Percentiles rank a stretch among this genome's conserved stretches.
These are phyloP conservation scores for Paragorgia papillata DNA, from an alignment of 92 coral and sea anemone species.

Conservation along the genomic window DNA sequence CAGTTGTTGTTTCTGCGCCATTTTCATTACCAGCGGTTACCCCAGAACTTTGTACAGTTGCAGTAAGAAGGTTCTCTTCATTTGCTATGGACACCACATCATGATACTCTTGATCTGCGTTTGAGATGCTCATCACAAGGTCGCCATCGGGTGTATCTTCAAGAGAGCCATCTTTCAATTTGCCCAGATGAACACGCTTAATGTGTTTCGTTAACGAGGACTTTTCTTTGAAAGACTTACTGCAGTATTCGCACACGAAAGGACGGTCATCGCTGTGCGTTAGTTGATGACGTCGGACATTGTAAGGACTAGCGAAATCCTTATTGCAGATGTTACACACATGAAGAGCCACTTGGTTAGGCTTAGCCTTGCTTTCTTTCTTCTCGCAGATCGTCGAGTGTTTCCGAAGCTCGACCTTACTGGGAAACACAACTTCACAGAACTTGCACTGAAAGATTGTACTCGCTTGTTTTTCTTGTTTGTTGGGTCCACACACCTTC, in stretches of 20 bases:
- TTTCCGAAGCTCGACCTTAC: conserved; percentile 88
- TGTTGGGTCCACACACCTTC: conserved; percentile 94
- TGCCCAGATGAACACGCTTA: conserved; percentile 90
- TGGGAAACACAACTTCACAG: conserved; percentile 93
- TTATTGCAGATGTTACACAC: conserved; percentile 95
- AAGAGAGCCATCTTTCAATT: conserved; percentile 5
- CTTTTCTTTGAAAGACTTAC: conserved; percentile 92
- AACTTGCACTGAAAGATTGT: conserved; percentile 95
- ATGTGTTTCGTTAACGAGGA: conserved; percentile 97
- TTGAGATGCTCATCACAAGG: conserved; percentile 30
- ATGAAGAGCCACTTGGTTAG: conserved; percentile 91
- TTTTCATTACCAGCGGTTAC: conserved; percentile 1
- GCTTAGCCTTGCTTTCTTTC: conserved; percentile 75
- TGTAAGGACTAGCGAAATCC: conserved; percentile 99
- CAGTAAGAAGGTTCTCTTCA: conserved; percentile 28
- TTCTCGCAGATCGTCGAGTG: conserved; percentile 90
- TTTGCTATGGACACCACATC: conserved; percentile 33
- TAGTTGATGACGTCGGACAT: conserved; percentile 89
- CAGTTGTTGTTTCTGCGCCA: conserved; percentile 10
- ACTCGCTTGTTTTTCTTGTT: conserved; percentile 88
- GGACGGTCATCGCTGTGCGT: conserved; percentile 99
- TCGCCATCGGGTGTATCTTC: neutral
- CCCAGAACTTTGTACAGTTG: neutral
- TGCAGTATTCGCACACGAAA: conserved; percentile 88
- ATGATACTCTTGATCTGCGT: conserved; percentile 31